Evolutionary conservation across 2,888 invertebrate species (phyloP).

Genomic region (Morinoia aosen): DNA sequence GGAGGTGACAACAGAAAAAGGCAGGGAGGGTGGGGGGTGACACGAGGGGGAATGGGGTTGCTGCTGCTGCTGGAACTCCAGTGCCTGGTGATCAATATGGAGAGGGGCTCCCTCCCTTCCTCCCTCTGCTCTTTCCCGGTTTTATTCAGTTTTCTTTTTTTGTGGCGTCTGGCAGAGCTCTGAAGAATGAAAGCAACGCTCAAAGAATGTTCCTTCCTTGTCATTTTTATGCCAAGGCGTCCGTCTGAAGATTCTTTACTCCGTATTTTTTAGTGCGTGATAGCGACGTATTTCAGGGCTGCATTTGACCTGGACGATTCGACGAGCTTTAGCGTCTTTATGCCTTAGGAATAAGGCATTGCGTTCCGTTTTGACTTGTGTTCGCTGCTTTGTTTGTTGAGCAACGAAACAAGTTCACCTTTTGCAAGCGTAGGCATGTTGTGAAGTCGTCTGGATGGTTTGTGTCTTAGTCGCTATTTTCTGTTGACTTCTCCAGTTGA

Average conservation of each 20-base stretch:
- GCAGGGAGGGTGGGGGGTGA: background rate
- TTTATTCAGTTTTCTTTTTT: background rate
- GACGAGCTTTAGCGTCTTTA: conserved; percentile 21
- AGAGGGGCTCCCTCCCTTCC: background rate
- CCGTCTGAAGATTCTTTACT: conserved; percentile 32
- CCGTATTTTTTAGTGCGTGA: background rate
- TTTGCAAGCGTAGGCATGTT: background rate
- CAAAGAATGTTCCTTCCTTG: conserved; percentile 19
- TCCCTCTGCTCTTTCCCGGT: conserved; percentile 28
- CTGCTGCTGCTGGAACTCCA: background rate
- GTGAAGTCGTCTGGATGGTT: background rate
- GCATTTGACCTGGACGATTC: conserved; percentile 23
- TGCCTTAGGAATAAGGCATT: background rate
- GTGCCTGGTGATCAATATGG: conserved; percentile 46
- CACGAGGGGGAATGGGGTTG: background rate
- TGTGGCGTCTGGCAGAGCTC: conserved; percentile 38
- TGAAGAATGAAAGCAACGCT: conserved; percentile 29
- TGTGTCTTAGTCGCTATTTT: too few species aligned
- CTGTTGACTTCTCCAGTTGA: background rate
- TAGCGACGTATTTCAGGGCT: conserved; percentile 7
- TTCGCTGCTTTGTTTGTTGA: background rate
- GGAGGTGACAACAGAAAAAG: background rate
- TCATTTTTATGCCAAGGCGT: conserved; percentile 36
- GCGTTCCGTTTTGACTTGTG: background rate
- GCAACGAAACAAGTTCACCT: background rate